Base-by-base conservation (phyloP, 2,113 vertebrate species). In the Microcebus murinus region DNA sequence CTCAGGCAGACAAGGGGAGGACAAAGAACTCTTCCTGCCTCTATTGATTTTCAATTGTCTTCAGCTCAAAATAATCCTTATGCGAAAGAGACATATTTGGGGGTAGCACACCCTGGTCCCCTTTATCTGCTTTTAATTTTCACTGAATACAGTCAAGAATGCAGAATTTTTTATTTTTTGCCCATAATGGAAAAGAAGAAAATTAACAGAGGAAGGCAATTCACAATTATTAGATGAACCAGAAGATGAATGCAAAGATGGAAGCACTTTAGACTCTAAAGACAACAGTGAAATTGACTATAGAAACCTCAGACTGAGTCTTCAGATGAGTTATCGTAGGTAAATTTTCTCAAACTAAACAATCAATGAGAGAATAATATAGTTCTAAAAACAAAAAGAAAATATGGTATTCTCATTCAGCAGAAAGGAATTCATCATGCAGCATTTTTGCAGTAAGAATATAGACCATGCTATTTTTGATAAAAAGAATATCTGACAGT, bases 311-410 rank as follows among this genome's bases (percentile, higher is more conserved):
- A 67, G 65, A 83, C 50, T 74, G 42, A 73, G 52, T 74, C 27
- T 82, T 74, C 31, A 61, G 36, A 61, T 82, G 36, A 92, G 9
- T 45, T 25, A 45, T 18, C 5, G 39, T 71, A 87, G 18, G 59
- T n/a, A 91, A 83, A 86, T 52, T 68, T 92, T 94, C 89, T 87
- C 42, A 89, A 74, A 94, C 23, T 93, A 86, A 93, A 91, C 27
- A 90, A 89, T 81, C 73, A 68, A 71, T 31, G 39, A 87, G 39
- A 52, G 34, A 89, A 87, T 36, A 93, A 90, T 20, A 23, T 14
- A 65, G 29, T 90, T 91, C 67, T 76, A 91, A 94, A 87, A 94
- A n/a, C 36, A 61, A 86, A 94, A 94, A 73, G 34, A 68, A 94
- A 90, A 90, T 34, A 90, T 1, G 18, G n/a, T 61, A 74, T 76